Conservation (phyloP, 2,888 invertebrate genomes). For the Eristalis intricaria region DNA sequence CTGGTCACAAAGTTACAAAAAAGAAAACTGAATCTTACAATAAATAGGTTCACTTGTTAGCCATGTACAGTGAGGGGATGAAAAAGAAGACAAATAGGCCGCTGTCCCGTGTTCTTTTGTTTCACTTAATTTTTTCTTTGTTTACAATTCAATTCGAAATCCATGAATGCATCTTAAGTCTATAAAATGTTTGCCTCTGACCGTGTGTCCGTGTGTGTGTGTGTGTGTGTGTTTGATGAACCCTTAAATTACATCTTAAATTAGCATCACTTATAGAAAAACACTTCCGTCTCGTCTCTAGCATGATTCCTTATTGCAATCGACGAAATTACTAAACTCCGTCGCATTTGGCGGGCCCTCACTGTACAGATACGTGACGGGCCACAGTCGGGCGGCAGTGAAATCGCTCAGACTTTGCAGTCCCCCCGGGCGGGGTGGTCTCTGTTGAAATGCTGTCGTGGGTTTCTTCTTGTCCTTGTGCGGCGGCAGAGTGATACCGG, state of each 20-base stretch:
- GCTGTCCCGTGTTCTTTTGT: background rate
- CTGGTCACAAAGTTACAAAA: constrained; percentile 26
- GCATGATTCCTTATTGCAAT: constrained; percentile 81
- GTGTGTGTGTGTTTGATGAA: constrained; percentile 25
- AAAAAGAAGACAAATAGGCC: background rate
- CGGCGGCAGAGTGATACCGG: constrained; percentile 82
- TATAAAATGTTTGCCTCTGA: constrained; percentile 24
- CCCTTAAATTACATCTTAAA: constrained; percentile 57
- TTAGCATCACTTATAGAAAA: constrained; percentile 62
- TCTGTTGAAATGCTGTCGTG: constrained; percentile 76
- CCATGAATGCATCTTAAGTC: background rate
- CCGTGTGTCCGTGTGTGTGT: background rate
- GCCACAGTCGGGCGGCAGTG: constrained; percentile 85
- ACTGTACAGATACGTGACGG: constrained; percentile 91
- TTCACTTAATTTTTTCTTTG: background rate
- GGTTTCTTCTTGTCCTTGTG: constrained; percentile 75
- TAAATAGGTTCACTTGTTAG: constrained; percentile 15
- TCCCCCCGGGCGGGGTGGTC: constrained; percentile 80
- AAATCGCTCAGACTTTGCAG: constrained; percentile 80
- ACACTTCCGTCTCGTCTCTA: constrained; percentile 71
- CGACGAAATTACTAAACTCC: constrained; percentile 81
- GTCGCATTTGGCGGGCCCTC: constrained; percentile 90
- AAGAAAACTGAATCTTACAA: constrained; percentile 23
- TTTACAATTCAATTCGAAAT: background rate
- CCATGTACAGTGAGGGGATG: background rate